phyloP scores from a whole-genome alignment of 1,140 invertebrate species.

The Lamellibrachia luymesi region DNA sequence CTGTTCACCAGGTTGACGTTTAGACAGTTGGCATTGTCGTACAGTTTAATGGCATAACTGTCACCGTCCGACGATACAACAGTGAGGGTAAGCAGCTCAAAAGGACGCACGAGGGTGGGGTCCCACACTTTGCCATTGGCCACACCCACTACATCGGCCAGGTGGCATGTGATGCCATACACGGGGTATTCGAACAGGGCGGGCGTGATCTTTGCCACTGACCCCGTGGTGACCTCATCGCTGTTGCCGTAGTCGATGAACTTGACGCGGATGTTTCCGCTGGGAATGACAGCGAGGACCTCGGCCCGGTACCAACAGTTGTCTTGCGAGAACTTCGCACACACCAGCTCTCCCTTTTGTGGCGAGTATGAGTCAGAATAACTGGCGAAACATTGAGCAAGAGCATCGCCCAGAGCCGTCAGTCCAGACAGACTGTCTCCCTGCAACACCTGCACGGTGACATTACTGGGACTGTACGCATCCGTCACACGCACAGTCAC shows the following conservation, averaged over 20 bases:
- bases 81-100: not conserved
- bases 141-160: not conserved
- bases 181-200: not conserved
- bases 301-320: conserved; percentile 2
- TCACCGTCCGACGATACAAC: not conserved
- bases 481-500: not conserved
- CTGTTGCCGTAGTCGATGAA: conserved; percentile 17
- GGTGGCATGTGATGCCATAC: not conserved
- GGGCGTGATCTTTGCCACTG: not conserved
- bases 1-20: not conserved
- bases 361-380: not conserved
- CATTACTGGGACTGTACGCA: not conserved
- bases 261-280: not conserved
- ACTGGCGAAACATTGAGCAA: not conserved
- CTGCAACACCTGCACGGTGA: not conserved
- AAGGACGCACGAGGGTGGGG: not conserved
- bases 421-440: not conserved
- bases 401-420: not conserved
- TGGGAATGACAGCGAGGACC: not conserved
- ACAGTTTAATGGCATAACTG: not conserved
- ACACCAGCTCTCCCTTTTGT: not conserved
- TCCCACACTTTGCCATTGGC: not conserved
- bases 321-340: not conserved
- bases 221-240: not conserved
- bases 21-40: not conserved